Percentiles rank a stretch among this genome's conserved stretches.
phyloP scores from a whole-genome alignment of 2,888 invertebrate genomes.

The Apoda limacodes region DNA sequence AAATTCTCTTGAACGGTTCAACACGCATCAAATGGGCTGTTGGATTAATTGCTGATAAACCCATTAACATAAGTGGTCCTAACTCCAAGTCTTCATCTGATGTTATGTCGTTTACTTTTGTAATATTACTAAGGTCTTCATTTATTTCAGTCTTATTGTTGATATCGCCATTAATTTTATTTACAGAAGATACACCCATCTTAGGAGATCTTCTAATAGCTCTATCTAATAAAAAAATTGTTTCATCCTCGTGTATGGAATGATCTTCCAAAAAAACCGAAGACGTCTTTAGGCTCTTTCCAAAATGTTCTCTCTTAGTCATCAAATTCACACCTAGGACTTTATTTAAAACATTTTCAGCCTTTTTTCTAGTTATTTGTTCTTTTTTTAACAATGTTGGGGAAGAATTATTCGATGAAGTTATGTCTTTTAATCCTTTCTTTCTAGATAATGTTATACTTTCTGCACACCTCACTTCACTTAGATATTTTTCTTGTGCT shows the following conservation, averaged over 20 bases:
- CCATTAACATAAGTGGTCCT: conserved; percentile 76
- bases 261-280: conserved; percentile 60
- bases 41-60: conserved; percentile 73
- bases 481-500: conserved; percentile 64
- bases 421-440: conserved; percentile 34
- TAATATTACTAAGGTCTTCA: conserved; percentile 34
- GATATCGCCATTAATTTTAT: conserved; percentile 62
- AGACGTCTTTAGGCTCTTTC: conserved; percentile 53
- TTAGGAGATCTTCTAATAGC: conserved; percentile 53
- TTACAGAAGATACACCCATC: conserved; percentile 60
- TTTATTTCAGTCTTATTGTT: conserved; percentile 50
- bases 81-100: conserved; percentile 72
- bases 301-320: conserved; percentile 53
- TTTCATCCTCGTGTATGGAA: conserved; percentile 50
- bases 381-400: conserved; percentile 52
- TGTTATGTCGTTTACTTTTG: conserved; percentile 35
- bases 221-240: conserved; percentile 53
- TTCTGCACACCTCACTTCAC: conserved; percentile 62
- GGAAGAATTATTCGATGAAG: conserved; percentile 42
- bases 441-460: conserved; percentile 56
- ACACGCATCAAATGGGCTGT: conserved; percentile 70
- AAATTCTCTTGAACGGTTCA: conserved; percentile 64
- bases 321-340: conserved; percentile 61
- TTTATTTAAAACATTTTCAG: conserved; percentile 59
- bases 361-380: conserved; percentile 57